Evolutionary conservation across 2,797 vertebrate species (phyloP).

Genomic region (Myiothlypis chrysogaster): DNA sequence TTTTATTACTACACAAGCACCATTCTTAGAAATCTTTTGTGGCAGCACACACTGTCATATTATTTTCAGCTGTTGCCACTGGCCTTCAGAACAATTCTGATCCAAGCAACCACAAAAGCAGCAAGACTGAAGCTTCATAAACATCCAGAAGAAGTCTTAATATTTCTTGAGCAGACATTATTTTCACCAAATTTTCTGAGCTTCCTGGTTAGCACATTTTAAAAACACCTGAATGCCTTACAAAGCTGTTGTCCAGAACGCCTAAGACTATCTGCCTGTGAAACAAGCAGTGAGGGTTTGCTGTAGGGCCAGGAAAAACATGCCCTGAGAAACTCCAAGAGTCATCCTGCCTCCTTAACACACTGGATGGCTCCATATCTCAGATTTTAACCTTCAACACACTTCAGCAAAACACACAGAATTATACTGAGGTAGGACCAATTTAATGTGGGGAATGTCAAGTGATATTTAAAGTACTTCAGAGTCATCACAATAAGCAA

Average conservation of each 20-base stretch:
- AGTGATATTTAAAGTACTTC: neutral
- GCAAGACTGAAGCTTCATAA: neutral
- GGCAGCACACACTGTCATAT: neutral
- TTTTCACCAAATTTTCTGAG: neutral
- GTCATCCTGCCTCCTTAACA: neutral
- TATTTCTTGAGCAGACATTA: neutral
- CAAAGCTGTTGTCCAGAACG: neutral
- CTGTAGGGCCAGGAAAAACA: neutral
- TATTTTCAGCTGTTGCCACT: neutral
- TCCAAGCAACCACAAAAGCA: neutral
- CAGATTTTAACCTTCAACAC: neutral
- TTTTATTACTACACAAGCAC: neutral
- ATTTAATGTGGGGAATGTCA: rapidly evolving
- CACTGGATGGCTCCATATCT: neutral
- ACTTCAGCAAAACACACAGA: neutral
- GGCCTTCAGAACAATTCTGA: neutral
- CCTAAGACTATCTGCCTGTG: neutral
- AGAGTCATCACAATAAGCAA: neutral
- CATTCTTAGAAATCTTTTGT: neutral
- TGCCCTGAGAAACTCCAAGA: neutral
- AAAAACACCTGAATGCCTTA: neutral
- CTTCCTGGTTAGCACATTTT: neutral
- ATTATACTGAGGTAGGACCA: neutral
- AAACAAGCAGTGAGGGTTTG: neutral
- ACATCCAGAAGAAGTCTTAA: neutral